Base-by-base conservation (phyloP, 2,113 vertebrate genomes). In the Rhizomys pruinosus region DNA sequence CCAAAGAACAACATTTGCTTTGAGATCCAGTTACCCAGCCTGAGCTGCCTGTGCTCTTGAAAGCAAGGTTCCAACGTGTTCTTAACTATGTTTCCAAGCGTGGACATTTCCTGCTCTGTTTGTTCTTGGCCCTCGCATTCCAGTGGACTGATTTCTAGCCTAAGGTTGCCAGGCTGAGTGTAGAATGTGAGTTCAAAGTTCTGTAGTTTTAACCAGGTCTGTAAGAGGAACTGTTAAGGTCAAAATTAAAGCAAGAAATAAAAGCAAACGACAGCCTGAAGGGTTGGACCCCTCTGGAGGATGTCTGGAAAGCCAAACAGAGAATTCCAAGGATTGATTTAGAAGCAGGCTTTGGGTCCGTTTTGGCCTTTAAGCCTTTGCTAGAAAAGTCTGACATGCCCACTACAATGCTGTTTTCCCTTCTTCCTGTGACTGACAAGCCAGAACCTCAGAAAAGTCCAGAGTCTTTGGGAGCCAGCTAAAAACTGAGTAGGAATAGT, bases 241-340 rank as follows among this genome's bases (percentile, higher is more conserved):
- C 29, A 57, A 42, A 89, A 57, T 71, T 47, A 88, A 93, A 94
- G n/a, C 59, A 34, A 88, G 76, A 64, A 64, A 55, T 16, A 23
- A 90, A 64, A 39, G 25, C 63, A 61, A 89, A 64, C 19, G 47
- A 63, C 90, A 91, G 64, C 74, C 95, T 27, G 4, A 63, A 81
- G 85, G 59, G 52, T 69, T 34, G 87, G 88, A 39, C 68, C 63
- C 22, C 44, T 74, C 44, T 47, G 63, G 34, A 78, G 47, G 25
- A 71, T 63, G 22, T 59, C 64, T 82, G 78, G 92, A 73, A 71
- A 89, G 66, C 27, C 84, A 61, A 72, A 44, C 11, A 29, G 91
- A 87, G 47, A 88, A 95, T 92, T 95, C 91, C 77, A 84, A 66
- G 85, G 23, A 76, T 16, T 72, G 29, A 85, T 91, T 90, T 63